Evolutionary conservation across 2,113 vertebrate genomes (phyloP), one percentile per base, ranked within the genome.

Genomic region (Gambusia affinis): DNA sequence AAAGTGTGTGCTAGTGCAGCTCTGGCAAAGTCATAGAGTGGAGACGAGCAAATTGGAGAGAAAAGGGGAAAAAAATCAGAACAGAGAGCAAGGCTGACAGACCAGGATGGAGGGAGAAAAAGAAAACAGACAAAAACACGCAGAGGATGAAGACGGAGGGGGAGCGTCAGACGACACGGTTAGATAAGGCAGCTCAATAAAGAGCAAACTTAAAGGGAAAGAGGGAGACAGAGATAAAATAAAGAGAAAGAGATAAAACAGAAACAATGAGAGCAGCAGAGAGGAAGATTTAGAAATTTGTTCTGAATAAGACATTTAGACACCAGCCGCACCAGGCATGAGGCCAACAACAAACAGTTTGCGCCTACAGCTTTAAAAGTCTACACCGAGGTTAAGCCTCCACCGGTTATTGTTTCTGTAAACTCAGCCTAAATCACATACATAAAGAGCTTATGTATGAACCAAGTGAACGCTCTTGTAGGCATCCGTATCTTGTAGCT

Each of bases 21-120:
- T 84, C 75, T 66, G 84, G 86, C 86, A 87, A 89, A 86, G 90
- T 91, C 89, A 92, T 72, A 75, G 75, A 84, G 78, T 6, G 6
- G 75, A 78, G 37, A 78, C 67, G 76, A 78, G 67, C 60, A 74
- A 75, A 72, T 67, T 60, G 60, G 63, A 70, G 72, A 67, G 76
- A 83, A 64, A 70, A 62, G 22, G 44, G 44, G 22, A 12, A 28
- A 84, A 81, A 84, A 71, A 81, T 72, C 67, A 74, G 54, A 73
- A 74, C 33, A 79, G n/a, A 60, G 66, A 74, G 62, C 22, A 47
- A 33, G 54, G 70, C 60, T 73, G 83, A 79, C 70, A 67, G 73
- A 65, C 60, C 60, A 78, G 81, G 64, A 89, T 68, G 72, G 75
- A 82, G 82, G 82, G 72, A 69, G 67, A 88, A 73, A 85, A 67